Conservation (phyloP, 2,113 vertebrate species). For the Mystacornis crossleyi region DNA sequence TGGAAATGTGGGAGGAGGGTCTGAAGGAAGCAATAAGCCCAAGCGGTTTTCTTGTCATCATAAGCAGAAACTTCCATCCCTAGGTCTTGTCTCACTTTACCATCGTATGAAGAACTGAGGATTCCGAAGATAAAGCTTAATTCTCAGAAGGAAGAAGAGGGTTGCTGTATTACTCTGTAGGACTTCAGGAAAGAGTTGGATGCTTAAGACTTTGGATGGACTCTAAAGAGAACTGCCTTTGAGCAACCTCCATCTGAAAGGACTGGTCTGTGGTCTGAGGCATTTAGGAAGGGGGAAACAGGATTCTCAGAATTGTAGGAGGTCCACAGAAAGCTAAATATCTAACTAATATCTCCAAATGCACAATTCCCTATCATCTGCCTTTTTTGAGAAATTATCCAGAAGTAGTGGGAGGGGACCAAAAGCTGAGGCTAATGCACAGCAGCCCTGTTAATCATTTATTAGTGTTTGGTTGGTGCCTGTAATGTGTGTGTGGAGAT, state of each 20-base stretch:
- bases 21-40: neutral
- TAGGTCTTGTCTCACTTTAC: neutral
- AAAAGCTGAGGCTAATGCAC: neutral
- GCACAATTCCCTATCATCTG: neutral
- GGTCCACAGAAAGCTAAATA: neutral
- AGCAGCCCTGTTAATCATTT: constrained; percentile 38
- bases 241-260: neutral
- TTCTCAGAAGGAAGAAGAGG: neutral
- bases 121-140: neutral
- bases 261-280: neutral
- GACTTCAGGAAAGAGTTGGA: neutral
- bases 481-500: neutral
- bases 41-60: neutral
- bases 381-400: neutral
- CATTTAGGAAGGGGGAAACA: neutral
- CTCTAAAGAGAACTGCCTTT: neutral
- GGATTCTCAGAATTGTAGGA: neutral
- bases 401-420: neutral
- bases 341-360: neutral
- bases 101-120: neutral
- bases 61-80: neutral
- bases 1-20: neutral
- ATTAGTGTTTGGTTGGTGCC: constrained; percentile 24
- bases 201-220: neutral
- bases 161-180: neutral